Percentiles rank a stretch among this genome's conserved stretches.
phyloP scores from a whole-genome alignment of 2,888 invertebrate species.

The Archips xylosteana region DNA sequence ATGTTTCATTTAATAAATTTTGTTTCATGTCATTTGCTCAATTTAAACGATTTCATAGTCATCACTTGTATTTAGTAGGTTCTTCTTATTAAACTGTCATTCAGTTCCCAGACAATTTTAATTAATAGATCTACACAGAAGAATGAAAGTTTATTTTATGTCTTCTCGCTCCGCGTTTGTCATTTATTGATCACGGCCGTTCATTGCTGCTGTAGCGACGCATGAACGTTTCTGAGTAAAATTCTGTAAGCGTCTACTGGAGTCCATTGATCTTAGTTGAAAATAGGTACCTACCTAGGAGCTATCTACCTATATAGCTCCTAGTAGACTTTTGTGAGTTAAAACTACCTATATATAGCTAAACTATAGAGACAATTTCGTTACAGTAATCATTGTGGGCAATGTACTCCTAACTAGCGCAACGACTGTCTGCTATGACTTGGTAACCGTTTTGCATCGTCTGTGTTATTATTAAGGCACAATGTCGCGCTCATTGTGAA shows the following conservation, averaged over 20 bases:
- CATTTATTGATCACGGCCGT: slow-evolving; percentile 28
- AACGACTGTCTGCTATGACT: slow-evolving; percentile 34
- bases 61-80: slow-evolving; percentile 13
- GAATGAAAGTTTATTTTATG: slow-evolving; percentile 3
- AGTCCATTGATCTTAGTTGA: slow-evolving; percentile 23
- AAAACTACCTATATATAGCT: slow-evolving; percentile 11
- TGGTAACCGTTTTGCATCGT: slow-evolving; percentile 33
- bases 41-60: slow-evolving; percentile 6
- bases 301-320: no score
- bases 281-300: no score
- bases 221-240: slow-evolving; percentile 25
- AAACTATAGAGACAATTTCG: slow-evolving; percentile 36
- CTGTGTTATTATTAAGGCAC: slow-evolving; percentile 32
- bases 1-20: slow-evolving; percentile 24
- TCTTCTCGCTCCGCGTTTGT: background rate
- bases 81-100: slow-evolving; percentile 22
- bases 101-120: slow-evolving; percentile 24
- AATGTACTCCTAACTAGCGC: slow-evolving; percentile 34
- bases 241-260: slow-evolving; percentile 19
- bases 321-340: background rate
- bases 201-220: background rate
- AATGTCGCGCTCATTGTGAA: slow-evolving; percentile 36
- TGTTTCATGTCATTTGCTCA: slow-evolving; percentile 24
- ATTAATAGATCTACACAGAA: slow-evolving; percentile 29
- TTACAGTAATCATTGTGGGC: slow-evolving; percentile 31